phyloP scores from a whole-genome alignment of 2,113 vertebrate species.

The Pseudois nayaur region DNA sequence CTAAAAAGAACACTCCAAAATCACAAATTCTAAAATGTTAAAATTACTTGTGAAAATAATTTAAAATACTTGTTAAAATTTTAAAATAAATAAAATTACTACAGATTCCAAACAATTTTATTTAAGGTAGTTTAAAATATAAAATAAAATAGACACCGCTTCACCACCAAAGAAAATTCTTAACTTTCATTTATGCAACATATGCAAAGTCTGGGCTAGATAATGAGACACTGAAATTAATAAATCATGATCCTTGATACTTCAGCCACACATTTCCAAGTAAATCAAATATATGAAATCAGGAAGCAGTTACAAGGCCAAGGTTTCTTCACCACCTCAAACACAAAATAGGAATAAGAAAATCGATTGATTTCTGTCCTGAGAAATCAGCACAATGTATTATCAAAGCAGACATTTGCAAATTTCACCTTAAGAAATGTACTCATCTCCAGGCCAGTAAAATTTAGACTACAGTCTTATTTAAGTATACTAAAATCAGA shows the following conservation, averaged over 20 bases:
- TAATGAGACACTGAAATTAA: background rate
- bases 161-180: background rate
- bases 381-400: background rate
- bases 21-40: constrained; percentile 8
- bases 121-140: background rate
- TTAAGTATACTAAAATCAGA: background rate
- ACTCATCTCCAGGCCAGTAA: background rate
- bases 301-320: background rate
- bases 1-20: background rate
- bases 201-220: background rate
- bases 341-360: background rate
- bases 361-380: background rate
- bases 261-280: background rate
- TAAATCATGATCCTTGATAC: background rate
- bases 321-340: background rate
- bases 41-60: background rate
- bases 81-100: background rate
- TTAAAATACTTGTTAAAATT: background rate
- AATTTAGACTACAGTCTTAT: background rate
- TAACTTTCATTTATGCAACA: background rate
- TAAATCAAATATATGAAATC: background rate
- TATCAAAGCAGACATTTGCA: background rate
- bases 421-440: background rate
- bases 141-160: background rate
- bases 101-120: background rate